These are phyloP conservation scores for Thyatira batis DNA, from an alignment of 2,888 invertebrate species.

Conservation along the genomic window DNA sequence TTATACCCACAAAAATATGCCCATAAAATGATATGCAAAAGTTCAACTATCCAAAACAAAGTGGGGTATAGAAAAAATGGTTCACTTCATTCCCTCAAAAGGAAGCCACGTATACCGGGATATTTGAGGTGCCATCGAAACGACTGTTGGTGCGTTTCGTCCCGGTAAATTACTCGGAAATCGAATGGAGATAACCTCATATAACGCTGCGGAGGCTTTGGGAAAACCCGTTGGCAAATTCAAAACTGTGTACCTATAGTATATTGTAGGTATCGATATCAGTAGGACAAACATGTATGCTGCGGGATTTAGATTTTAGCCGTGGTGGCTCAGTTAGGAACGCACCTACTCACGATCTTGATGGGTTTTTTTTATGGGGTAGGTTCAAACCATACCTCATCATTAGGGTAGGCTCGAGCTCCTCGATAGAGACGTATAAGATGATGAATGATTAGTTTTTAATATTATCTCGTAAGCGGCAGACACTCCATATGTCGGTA, in stretches of 20 bases:
- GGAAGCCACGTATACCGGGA: constrained; percentile 1
- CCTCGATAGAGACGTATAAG: no score
- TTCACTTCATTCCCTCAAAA: constrained; percentile 5
- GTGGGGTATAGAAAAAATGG: background rate
- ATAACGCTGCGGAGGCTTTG: background rate
- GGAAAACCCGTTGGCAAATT: constrained; percentile 3
- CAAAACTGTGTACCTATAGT: constrained; percentile 7
- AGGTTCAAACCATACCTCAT: no score
- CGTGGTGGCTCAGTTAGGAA: no score
- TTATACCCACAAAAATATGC: background rate
- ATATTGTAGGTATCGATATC: no score
- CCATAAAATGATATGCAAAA: background rate
- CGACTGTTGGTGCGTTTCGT: constrained; percentile 5
- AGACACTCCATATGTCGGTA: no score
- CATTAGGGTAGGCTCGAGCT: no score
- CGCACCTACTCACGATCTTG: no score
- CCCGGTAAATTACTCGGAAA: constrained; percentile 44
- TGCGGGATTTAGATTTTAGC: no score
- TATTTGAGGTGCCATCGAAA: constrained; percentile 3
- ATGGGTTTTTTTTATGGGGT: no score
- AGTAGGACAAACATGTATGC: no score
- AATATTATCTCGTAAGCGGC: no score
- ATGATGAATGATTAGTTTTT: no score
- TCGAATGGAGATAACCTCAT: constrained; percentile 39
- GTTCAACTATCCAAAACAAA: constrained; percentile 2